Base-by-base conservation (phyloP, 1,140 invertebrate species). In the Bombus fervidus region DNA sequence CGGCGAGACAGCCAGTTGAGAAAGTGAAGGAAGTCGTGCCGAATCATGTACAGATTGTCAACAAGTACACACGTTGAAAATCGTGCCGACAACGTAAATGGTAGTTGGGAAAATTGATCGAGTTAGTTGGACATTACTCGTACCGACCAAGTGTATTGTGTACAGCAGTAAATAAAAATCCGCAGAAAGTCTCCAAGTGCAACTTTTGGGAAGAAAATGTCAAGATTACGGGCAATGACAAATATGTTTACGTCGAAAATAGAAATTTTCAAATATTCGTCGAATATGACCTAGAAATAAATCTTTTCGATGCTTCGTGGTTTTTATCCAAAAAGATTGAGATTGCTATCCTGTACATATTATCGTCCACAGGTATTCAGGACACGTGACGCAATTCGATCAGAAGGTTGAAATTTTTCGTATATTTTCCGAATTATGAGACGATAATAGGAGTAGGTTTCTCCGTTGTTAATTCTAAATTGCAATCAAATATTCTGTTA, bases 61-160 rank as follows among this genome's bases (percentile, higher is more conserved):
- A 85, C 83, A 81, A 85, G 83, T 85, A 73, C 72, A 31, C n/a
- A 22, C 71, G 71, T 78, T 57, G 8, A 10, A 62, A 73, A 81
- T 62, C 34, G 41, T 66, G 41, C 5, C 43, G 22, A 1, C 10
- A 22, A 39, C 37, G 31, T 34, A 37, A 47, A 64, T 39, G 25
- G 2, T 57, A 39, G 83, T 62, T 25, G 34, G 10, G 53, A 39
- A 64, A 85, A 85, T 79, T 85, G 76, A 85, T 72, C 66, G 75
- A 59, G n/a, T 43, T 76, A 9, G 4, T 13, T 39, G 39, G n/a
- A 31, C 22, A 41, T 57, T 69, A 62, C n/a, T 41, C 81, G 28
- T 34, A 10, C 2, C 31, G 10, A 69, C 6, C 18, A 18, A 59
- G n/a, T 18, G 39, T 18, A 77, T 28, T 31, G 41, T 31, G 41